phyloP scores from a whole-genome alignment of 1,140 invertebrate genomes.

The Ceratosolen fusciceps region DNA sequence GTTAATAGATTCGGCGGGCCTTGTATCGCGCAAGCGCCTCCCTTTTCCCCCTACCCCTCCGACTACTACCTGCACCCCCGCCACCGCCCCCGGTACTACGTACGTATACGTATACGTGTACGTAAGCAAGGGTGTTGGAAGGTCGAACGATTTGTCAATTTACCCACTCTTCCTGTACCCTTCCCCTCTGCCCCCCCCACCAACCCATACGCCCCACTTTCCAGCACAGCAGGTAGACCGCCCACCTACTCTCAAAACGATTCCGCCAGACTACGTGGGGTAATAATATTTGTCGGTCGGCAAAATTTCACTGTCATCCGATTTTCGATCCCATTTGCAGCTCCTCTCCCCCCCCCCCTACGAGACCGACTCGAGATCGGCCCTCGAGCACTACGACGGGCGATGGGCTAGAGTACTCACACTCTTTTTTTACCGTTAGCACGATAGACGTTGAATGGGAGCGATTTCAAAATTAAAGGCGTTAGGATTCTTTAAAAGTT shows the following conservation, averaged over 20 bases:
- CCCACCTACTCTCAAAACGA: conserved; percentile 5
- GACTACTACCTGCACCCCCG: not conserved
- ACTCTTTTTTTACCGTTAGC: not conserved
- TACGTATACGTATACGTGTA: not conserved
- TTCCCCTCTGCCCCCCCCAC: no score
- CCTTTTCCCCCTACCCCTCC: no score
- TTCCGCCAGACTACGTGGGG: conserved; percentile 4
- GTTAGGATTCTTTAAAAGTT: not conserved
- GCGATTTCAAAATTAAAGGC: conserved; percentile 3
- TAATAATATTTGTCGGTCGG: conserved; percentile 6
- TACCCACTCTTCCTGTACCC: conserved; percentile 10
- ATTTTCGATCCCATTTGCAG: conserved; percentile 55
- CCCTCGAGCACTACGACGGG: not conserved
- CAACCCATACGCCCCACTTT: no score
- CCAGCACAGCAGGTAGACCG: no score
- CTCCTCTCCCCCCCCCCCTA: not conserved
- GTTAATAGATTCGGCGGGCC: conserved; percentile 50
- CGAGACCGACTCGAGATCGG: conserved; percentile 5
- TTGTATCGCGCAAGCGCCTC: no score
- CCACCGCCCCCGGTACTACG: no score
- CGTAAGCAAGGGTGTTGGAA: not conserved
- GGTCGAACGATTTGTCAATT: conserved; percentile 42
- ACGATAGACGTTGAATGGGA: not conserved
- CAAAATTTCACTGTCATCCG: conserved; percentile 32
- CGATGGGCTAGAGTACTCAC: not conserved